A percentile compares a stretch with the other conserved stretches of the same genome.
phyloP scores from a whole-genome alignment of 1,140 invertebrate genomes.

The Tetragonula clypearis region DNA sequence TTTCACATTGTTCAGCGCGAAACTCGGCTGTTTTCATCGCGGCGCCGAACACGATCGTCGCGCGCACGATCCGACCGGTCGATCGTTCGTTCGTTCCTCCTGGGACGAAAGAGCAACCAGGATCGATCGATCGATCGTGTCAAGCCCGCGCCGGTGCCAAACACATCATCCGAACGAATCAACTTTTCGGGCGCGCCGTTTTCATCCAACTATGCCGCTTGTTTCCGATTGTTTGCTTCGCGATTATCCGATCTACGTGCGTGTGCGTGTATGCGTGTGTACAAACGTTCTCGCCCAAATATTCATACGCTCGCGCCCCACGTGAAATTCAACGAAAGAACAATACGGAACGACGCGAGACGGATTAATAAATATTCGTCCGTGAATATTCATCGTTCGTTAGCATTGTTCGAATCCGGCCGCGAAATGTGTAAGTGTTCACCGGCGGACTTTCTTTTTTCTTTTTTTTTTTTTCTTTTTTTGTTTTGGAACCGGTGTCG shows the following conservation, averaged over 20 bases:
- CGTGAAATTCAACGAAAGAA: conserved; percentile 32
- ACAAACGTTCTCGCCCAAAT: conserved; percentile 1
- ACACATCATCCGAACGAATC: not conserved
- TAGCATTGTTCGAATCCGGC: conserved; percentile 1
- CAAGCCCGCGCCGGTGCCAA: conserved; percentile 2
- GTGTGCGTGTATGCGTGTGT: not conserved
- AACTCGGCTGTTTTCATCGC: not conserved
- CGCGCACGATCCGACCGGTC: not conserved
- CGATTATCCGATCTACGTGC: conserved; percentile 9
- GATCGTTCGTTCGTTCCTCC: not conserved
- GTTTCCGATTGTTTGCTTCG: conserved; percentile 55
- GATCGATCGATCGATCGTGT: conserved; percentile 39
- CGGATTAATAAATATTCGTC: conserved; percentile 29
- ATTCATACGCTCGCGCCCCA: not conserved
- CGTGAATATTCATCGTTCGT: conserved; percentile 40
- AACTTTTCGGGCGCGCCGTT: conserved; percentile 36
- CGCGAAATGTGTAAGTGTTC: not conserved
- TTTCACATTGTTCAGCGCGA: not conserved
- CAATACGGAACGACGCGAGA: not conserved
- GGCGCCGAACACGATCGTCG: not conserved
- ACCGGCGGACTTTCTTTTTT: no score
- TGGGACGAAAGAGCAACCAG: conserved; percentile 9
- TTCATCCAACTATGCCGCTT: conserved; percentile 55
- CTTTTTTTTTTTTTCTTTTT: no score
- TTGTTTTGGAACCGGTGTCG: not conserved